Conservation (phyloP, 2,797 vertebrate species). For the Brachyrhaphis roseni region DNA sequence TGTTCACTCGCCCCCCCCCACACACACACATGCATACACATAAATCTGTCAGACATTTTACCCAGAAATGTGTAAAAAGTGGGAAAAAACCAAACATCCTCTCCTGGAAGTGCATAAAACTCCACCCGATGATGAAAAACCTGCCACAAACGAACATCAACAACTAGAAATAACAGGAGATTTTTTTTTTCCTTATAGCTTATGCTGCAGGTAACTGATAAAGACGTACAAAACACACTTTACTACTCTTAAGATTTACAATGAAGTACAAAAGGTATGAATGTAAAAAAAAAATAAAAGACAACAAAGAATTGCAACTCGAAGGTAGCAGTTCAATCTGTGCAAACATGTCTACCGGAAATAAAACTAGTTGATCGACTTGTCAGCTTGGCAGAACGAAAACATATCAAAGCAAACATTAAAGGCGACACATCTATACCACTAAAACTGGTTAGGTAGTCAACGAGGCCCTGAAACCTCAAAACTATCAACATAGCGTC, state of each 20-base stretch:
- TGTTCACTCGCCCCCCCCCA: background rate
- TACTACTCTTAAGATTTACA: slow-evolving; percentile 63
- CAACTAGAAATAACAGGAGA: slow-evolving; percentile 56
- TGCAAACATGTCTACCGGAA: slow-evolving; percentile 75
- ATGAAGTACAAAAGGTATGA: slow-evolving; percentile 66
- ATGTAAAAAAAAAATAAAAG: slow-evolving; percentile 68
- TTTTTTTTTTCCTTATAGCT: slow-evolving; percentile 66
- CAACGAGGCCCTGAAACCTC: slow-evolving; percentile 56
- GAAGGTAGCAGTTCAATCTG: slow-evolving; percentile 73
- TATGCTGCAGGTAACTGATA: slow-evolving; percentile 72
- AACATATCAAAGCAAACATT: slow-evolving; percentile 40
- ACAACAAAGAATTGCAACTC: slow-evolving; percentile 57
- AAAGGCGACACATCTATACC: slow-evolving; percentile 54
- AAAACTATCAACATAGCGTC: slow-evolving; percentile 53
- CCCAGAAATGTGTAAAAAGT: slow-evolving; percentile 23
- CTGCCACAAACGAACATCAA: slow-evolving; percentile 53
- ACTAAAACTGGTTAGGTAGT: slow-evolving; percentile 77
- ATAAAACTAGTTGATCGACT: slow-evolving; percentile 64
- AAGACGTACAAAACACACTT: slow-evolving; percentile 61
- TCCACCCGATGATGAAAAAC: slow-evolving; percentile 56
- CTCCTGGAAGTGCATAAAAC: slow-evolving; percentile 76
- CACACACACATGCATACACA: slow-evolving; percentile 13
- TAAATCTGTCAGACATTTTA: slow-evolving; percentile 37
- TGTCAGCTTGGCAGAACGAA: slow-evolving; percentile 63
- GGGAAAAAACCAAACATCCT: slow-evolving; percentile 42